phyloP scores from a whole-genome alignment of 2,797 vertebrate genomes.

The Anolis apletophallus region DNA sequence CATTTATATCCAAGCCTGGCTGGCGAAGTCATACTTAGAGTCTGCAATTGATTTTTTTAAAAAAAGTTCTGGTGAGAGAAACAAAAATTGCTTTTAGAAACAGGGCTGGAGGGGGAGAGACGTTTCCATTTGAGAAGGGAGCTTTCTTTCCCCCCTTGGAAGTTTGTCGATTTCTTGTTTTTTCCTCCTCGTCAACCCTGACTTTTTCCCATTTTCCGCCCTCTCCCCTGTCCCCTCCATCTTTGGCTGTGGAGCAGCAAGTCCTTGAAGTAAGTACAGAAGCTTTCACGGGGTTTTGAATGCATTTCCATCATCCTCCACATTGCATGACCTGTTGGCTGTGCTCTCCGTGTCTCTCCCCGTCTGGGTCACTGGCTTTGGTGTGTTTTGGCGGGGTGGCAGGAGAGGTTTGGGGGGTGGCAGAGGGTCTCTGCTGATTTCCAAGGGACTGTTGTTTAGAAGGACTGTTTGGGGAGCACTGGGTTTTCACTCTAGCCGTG shows the following conservation, averaged over 20 bases:
- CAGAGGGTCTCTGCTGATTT: no score
- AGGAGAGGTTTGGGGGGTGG: neutral
- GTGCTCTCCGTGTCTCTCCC: slow-evolving; percentile 14
- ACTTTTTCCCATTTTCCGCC: slow-evolving; percentile 54
- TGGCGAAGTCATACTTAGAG: neutral
- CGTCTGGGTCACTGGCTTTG: slow-evolving; percentile 39
- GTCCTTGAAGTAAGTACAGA: slow-evolving; percentile 96
- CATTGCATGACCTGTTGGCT: slow-evolving; percentile 65
- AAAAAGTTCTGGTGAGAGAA: neutral
- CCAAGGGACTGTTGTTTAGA: slow-evolving; percentile 5
- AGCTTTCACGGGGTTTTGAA: slow-evolving; percentile 58
- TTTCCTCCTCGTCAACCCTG: slow-evolving; percentile 47
- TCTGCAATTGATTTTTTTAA: neutral
- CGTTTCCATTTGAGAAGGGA: slow-evolving; percentile 35
- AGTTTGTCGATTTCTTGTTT: slow-evolving; percentile 72
- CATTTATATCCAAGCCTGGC: neutral
- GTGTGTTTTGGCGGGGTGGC: neutral
- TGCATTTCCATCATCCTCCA: slow-evolving; percentile 37
- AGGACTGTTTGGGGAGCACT: neutral
- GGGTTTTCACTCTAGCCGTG: slow-evolving; percentile 30
- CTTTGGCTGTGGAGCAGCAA: slow-evolving; percentile 90
- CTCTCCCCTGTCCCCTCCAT: slow-evolving; percentile 70
- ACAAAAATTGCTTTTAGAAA: neutral
- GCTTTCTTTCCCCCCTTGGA: slow-evolving; percentile 67
- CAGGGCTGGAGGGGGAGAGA: neutral